A percentile compares a stretch with the other conserved stretches of the same genome.
These are phyloP conservation scores for Agelastica alni DNA, from an alignment of 2,888 invertebrate species.

Conservation along the genomic window DNA sequence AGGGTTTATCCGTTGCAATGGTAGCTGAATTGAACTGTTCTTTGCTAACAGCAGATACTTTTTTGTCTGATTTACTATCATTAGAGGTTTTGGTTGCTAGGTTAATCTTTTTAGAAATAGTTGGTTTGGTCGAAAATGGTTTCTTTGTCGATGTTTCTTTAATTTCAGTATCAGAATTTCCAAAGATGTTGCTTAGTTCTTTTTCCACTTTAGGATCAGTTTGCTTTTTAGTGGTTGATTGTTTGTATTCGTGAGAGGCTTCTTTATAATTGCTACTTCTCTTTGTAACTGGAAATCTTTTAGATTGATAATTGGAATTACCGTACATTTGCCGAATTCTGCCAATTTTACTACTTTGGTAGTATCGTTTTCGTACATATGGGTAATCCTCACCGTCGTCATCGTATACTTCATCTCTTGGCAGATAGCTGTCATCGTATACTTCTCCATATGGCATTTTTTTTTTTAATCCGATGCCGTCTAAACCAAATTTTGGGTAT, in stretches of 20 bases:
- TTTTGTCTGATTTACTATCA: constrained; percentile 28
- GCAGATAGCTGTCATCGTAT: constrained; percentile 27
- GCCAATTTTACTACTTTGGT: constrained; percentile 33
- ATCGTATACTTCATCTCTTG: constrained; percentile 35
- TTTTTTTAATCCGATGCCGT: constrained; percentile 49
- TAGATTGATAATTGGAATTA: constrained; percentile 46
- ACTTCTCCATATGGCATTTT: constrained; percentile 37
- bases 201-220: constrained; percentile 73
- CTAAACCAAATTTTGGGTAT: constrained; percentile 49
- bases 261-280: constrained; percentile 58
- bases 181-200: constrained; percentile 72
- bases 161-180: constrained; percentile 39
- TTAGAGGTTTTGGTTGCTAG: constrained; percentile 25
- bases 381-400: constrained; percentile 33
- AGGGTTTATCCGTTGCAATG: constrained; percentile 55
- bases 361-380: constrained; percentile 34
- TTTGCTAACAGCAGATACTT: constrained; percentile 46
- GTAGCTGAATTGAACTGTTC: constrained; percentile 47
- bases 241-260: constrained; percentile 45
- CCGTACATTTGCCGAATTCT: constrained; percentile 27
- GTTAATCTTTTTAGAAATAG: constrained; percentile 28
- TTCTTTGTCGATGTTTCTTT: constrained; percentile 19
- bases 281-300: constrained; percentile 71
- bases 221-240: constrained; percentile 44
- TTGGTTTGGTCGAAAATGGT: constrained; percentile 29